These are phyloP conservation scores for Oplegnathus fasciatus DNA, from an alignment of 2,113 vertebrate genomes.

Conservation along the genomic window DNA sequence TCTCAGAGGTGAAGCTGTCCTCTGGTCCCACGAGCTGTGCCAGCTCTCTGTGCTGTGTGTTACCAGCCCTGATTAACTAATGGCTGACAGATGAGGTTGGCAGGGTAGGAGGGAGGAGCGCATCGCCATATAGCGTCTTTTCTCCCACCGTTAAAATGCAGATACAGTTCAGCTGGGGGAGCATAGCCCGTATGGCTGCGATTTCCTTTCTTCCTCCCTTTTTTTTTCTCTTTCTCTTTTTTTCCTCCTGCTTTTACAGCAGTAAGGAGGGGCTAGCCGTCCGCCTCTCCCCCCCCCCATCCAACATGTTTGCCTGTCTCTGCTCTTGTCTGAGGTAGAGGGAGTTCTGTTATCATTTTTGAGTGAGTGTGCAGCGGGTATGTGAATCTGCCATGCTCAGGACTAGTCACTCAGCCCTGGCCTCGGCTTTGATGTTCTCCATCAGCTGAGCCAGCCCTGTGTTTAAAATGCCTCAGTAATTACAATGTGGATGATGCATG, in stretches of 20 bases:
- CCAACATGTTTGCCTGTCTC: constrained; percentile 66
- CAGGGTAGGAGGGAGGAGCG: constrained; percentile 64
- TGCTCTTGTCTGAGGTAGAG: constrained; percentile 67
- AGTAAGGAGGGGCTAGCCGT: constrained; percentile 73
- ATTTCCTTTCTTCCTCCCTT: constrained; percentile 76
- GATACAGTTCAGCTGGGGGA: constrained; percentile 68
- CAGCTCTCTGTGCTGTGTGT: constrained; percentile 57
- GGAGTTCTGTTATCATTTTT: constrained; percentile 69
- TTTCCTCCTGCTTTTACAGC: constrained; percentile 69
- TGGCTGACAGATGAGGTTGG: constrained; percentile 75
- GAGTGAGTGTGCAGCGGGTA: constrained; percentile 52
- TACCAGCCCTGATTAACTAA: constrained; percentile 71
- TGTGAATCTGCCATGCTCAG: constrained; percentile 69
- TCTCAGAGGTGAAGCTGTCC: constrained; percentile 62
- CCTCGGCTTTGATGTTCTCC: constrained; percentile 81
- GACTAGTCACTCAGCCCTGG: constrained; percentile 60
- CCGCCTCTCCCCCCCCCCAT: constrained; percentile 2
- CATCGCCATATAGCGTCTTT: constrained; percentile 49
- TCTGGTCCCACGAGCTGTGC: constrained; percentile 43
- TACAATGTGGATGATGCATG: constrained; percentile 64
- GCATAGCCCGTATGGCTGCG: constrained; percentile 71
- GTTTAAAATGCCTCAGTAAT: constrained; percentile 86
- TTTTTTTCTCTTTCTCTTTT: constrained; percentile 28
- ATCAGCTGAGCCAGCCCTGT: constrained; percentile 81
- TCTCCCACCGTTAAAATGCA: constrained; percentile 63